Evolutionary conservation across 2,797 vertebrate species (phyloP), one percentile per base, ranked within the genome.

Genomic region (Hypotaenidia philippensis): DNA sequence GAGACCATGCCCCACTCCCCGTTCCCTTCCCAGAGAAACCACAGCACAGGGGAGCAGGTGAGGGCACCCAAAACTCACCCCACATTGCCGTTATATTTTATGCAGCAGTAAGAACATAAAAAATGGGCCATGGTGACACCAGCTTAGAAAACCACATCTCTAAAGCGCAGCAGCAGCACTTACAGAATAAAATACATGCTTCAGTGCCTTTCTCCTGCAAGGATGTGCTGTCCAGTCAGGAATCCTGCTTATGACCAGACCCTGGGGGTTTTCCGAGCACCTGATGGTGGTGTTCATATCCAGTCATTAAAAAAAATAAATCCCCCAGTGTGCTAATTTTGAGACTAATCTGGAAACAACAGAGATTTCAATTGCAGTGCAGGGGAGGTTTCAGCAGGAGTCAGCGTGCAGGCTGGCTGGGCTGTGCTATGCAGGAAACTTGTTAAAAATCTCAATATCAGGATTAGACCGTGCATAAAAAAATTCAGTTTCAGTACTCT

Each of bases 321-420:
- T 34, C 41, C 53, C 31, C 1, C 7, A 11, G 3, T 69, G 23
- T 69, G 79, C 66, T 84, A 50, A 83, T 59, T 86, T 56, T 75
- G 50, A 59, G 64, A 34, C 76, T 95, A 91, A 71, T 80, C 77
- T 65, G 78, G 74, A 89, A 92, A 81, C 69, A 89, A 21, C 18
- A 38, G 53, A 40, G 74, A 53, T 89, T 92, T 77, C 47, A 68
- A 1, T 79, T 61, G 32, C 53, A 9, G 41, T 50, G 49, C 31
- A 34, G 83, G 57, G 41, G 38, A 52, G 49, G 52, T 65, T 59
- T 47, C 63, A 66, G 80, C 68, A 55, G 88, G 60, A 82, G 66
- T 80, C 78, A 20, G 56, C 26, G 19, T 22, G 64, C 77, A 56
- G 45, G 44, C 32, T 5, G 60, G n/a, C 56, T 70, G 64, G 86